phyloP scores from a whole-genome alignment of 2,113 vertebrate species.

The Scolopax mira region DNA sequence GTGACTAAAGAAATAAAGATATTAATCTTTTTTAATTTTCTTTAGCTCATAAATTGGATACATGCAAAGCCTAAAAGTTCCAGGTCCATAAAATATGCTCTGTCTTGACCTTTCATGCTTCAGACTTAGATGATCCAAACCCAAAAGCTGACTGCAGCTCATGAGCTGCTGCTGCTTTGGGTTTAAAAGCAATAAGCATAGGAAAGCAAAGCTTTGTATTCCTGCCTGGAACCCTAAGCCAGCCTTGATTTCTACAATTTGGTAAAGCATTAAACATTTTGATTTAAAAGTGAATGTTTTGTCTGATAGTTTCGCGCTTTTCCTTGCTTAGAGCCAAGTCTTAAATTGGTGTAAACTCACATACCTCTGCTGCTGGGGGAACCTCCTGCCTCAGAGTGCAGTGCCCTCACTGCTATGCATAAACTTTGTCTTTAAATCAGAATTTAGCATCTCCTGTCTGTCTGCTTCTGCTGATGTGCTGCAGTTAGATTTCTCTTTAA shows the following conservation, averaged over 20 bases:
- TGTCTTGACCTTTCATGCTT: not conserved
- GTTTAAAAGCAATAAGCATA: not conserved
- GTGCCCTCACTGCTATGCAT: accelerated
- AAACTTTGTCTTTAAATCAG: not conserved
- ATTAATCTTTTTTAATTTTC: not conserved
- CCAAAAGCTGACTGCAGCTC: not conserved
- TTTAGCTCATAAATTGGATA: not conserved
- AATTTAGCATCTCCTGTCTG: not conserved
- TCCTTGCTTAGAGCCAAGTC: not conserved
- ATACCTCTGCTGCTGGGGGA: not conserved
- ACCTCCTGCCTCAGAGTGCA: not conserved
- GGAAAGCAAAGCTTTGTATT: not conserved
- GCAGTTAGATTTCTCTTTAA: not conserved
- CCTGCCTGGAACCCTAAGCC: not conserved
- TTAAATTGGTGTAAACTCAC: not conserved
- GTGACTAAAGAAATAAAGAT: not conserved
- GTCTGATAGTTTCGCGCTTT: not conserved
- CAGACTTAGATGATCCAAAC: not conserved
- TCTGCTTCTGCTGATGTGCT: not conserved
- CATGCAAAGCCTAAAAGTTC: not conserved
- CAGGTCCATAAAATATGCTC: not conserved
- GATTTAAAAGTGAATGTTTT: not conserved
- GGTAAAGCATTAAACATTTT: not conserved
- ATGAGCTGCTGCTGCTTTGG: not conserved
- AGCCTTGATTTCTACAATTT: not conserved